These are phyloP conservation scores for Eidolon dupreanum DNA, from an alignment of 2,797 vertebrate species.

Conservation along the genomic window DNA sequence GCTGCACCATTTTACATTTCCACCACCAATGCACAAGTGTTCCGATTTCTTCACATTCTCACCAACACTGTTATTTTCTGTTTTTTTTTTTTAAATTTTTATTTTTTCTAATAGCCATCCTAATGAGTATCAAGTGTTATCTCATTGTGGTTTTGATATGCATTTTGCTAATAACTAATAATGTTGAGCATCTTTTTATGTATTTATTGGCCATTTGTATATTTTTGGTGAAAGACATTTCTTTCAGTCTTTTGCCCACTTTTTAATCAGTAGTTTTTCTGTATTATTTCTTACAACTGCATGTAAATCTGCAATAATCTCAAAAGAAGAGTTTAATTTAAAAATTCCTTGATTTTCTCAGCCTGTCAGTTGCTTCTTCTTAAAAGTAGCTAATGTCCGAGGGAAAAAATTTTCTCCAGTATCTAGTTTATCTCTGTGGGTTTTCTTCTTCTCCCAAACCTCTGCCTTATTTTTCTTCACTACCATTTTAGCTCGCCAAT, in stretches of 20 bases:
- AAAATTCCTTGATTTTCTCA: not conserved
- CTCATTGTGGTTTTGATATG: not conserved
- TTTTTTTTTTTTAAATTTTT: not conserved
- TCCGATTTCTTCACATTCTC: not conserved
- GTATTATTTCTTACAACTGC: not conserved
- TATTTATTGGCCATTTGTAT: not conserved
- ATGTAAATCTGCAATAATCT: not conserved
- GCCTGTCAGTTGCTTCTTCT: not conserved
- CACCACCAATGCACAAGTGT: not conserved
- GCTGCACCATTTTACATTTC: not conserved
- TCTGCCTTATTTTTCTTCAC: not conserved
- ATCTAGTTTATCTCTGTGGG: not conserved
- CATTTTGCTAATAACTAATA: not conserved
- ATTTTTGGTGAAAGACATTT: not conserved
- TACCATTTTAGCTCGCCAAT: not conserved
- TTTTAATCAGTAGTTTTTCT: not conserved
- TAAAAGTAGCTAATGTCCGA: not conserved
- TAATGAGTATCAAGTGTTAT: not conserved
- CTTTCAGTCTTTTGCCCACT: not conserved
- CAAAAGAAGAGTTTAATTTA: not conserved
- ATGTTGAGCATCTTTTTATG: not conserved
- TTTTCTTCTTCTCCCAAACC: not conserved
- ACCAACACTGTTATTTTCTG: not conserved
- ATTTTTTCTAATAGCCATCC: not conserved
- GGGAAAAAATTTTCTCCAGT: not conserved